Evolutionary conservation across 2,797 vertebrate genomes (phyloP), one percentile per base, ranked within the genome.

Genomic region (Urocyon cinereoargenteus): DNA sequence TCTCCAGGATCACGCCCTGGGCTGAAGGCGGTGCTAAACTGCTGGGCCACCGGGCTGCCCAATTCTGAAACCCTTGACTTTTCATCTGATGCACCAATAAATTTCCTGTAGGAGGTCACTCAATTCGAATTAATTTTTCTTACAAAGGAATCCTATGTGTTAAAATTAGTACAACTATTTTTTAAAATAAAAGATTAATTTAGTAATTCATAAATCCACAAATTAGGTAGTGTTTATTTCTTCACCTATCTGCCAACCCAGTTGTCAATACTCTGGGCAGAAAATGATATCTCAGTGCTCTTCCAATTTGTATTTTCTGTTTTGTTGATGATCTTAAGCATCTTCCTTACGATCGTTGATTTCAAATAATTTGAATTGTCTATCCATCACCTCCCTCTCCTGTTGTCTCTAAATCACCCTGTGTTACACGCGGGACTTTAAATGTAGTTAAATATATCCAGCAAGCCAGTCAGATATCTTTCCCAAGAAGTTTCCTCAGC

Each of bases 301-400:
- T 57, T 84, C 93, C 36, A 72, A 77, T 90, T 86, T 83, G 1
- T 70, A 79, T 86, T 92, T 77, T 84, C 22, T 72, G 79, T 85
- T 64, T 36, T 36, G 5, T 28, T 78, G 72, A 77, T 87, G 10
- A 86, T 85, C 90, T 18, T 73, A 21, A 88, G 2, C 6, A n/a
- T 15, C 89, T 66, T 68, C 31, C 19, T 45, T 45, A 45, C 40
- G 6, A 45, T 45, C 6, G 40, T 45, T 45, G 40, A 87, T 90
- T 86, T 85, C 4, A 18, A 34, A 73, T 45, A 16, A 31, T 72
- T 66, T 70, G 10, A 95, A 55, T n/a, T 85, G 0, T 8, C 36
- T 77, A 5, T 92, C 85, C 18, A 59, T 11, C 66, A 15, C 77
- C 16, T 55, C 6, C 15, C 26, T 26, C 19, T 49, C 24, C 26